A percentile compares a stretch with the other conserved stretches of the same genome.
These are phyloP conservation scores for Drosophila borborema DNA, from an alignment of 2,888 invertebrate genomes.

Conservation along the genomic window DNA sequence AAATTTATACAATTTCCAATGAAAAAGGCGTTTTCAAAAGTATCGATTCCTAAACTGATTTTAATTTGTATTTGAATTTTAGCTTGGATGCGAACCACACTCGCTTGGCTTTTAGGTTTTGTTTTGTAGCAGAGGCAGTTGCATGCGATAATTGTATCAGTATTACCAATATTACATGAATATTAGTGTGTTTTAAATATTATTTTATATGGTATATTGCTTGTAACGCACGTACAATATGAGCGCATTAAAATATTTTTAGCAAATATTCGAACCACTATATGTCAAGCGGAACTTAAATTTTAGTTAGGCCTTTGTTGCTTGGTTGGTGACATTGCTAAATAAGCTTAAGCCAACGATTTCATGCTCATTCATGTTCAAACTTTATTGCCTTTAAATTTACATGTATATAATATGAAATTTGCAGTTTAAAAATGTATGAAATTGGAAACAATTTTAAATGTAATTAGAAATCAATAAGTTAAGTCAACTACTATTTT, in stretches of 20 bases:
- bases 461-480: too few relatives aligned
- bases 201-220: background rate
- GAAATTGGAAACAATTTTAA: too few relatives aligned
- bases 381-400: too few relatives aligned
- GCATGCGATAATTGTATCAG: background rate
- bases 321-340: background rate
- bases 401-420: too few relatives aligned
- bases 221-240: background rate
- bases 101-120: background rate
- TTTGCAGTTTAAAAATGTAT: too few relatives aligned
- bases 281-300: background rate
- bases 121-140: too few relatives aligned
- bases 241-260: background rate
- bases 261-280: too few relatives aligned
- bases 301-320: background rate
- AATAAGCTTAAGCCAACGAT: too few relatives aligned
- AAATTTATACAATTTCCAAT: constrained; percentile 55
- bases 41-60: background rate
- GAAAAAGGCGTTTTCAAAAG: background rate
- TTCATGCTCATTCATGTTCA: too few relatives aligned
- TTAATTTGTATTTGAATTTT: too few relatives aligned
- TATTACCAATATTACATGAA: background rate
- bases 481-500: too few relatives aligned
- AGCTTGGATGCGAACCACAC: constrained; percentile 21
- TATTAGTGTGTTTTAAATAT: background rate